These are phyloP conservation scores for Amiota communis DNA, from an alignment of 2,888 invertebrate species.

Conservation along the genomic window DNA sequence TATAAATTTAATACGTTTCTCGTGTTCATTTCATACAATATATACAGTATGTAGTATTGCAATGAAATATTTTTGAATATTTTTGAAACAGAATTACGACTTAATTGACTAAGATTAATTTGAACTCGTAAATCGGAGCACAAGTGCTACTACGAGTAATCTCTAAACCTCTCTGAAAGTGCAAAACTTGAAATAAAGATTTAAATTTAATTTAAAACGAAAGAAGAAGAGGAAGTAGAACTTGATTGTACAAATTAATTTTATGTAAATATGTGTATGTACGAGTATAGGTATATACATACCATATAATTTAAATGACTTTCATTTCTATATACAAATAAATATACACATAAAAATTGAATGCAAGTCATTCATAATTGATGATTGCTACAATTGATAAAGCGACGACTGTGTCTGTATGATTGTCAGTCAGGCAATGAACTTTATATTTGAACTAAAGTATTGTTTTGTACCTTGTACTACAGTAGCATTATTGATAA, in stretches of 20 bases:
- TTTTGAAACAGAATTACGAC: too few relatives aligned
- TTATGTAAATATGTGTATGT: neutral
- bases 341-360: too few relatives aligned
- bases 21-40: too few relatives aligned
- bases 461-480: neutral
- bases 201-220: too few relatives aligned
- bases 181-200: too few relatives aligned
- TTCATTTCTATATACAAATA: neutral
- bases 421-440: neutral
- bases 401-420: neutral
- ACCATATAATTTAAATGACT: neutral
- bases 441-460: neutral
- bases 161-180: too few relatives aligned
- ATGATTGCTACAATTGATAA: constrained; percentile 10
- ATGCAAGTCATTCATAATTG: constrained; percentile 6
- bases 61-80: too few relatives aligned
- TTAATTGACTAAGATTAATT: too few relatives aligned
- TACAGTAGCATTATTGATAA: neutral
- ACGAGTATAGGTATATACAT: too few relatives aligned
- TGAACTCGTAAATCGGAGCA: too few relatives aligned
- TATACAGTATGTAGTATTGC: too few relatives aligned
- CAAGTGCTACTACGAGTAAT: too few relatives aligned
- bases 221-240: neutral
- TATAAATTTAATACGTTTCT: constrained; percentile 56
- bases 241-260: neutral